Evolutionary conservation across 2,888 invertebrate species (phyloP), one percentile per base, ranked within the genome.

Genomic region (Diaprepes abbreviatus): DNA sequence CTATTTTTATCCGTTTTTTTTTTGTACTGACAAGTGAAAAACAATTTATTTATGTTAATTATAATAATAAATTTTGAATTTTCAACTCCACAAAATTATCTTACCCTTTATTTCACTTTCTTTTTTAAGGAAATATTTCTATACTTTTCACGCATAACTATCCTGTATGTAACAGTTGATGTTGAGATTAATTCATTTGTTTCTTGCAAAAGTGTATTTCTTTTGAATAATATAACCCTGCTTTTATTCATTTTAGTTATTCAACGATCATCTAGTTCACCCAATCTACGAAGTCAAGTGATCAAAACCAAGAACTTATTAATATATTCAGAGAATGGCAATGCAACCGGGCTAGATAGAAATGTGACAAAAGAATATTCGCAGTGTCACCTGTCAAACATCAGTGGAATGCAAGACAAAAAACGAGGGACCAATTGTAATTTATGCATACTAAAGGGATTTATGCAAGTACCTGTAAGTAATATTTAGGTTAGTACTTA

Each of bases 361-460:
- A 48, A 67, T 6, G 82, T 85, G 24, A 77, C 83, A 19, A 66
- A 60, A 52, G 66, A 70, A 12, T 70, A 60, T 62, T 68, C 60
- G 50, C 43, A 67, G 60, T 67, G 43, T 66, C 65, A 52, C 50
- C 48, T 19, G 12, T 12, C 45, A 24, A 52, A 63, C 16, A 66
- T 55, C 21, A 45, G 60, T 31, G 63, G 55, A 7, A 35, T 66
- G 14, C 19, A 17, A 21, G 60, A 71, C 16, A 57, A n/a, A 10
- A 52, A 35, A 28, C 45, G 59, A n/a, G 17, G 36, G n/a, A 60
- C 60, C 58, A 58, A 24, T 24, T 35, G 19, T 10, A 21, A 57
- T 28, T 38, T 36, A 63, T 84, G 84, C 83, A 74, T 84, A 9
- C 77, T 83, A 73, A 82, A 80, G 70, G 83, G 83, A 52, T 81